These are phyloP conservation scores for Luidia sarsii DNA, from an alignment of 53 echinoderm and acorn worm genomes.

Conservation along the genomic window DNA sequence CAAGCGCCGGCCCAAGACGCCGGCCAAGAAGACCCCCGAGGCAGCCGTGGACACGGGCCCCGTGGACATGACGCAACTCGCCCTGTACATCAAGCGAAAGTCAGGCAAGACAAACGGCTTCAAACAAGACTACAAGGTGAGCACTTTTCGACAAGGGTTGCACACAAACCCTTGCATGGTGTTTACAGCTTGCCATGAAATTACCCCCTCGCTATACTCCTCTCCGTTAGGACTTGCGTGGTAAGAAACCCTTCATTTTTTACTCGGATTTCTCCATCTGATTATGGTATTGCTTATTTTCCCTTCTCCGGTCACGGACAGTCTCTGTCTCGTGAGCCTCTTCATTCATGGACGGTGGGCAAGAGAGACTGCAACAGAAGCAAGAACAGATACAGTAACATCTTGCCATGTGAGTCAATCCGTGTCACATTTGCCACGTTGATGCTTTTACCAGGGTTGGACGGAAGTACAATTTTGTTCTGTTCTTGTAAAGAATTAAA, in stretches of 20 bases:
- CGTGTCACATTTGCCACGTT: not conserved
- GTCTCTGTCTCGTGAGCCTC: not conserved
- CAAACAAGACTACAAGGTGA: conserved; percentile 69
- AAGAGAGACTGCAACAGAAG: conserved; percentile 18
- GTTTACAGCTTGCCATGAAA: not conserved
- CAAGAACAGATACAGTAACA: conserved; percentile 65
- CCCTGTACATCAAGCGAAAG: conserved; percentile 60
- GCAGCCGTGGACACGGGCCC: not conserved
- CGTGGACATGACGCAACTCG: conserved; percentile 55
- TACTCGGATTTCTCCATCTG: too few species aligned
- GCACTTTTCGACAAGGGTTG: not conserved
- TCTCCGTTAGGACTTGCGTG: not conserved
- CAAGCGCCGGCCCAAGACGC: not conserved
- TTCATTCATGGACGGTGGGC: conserved; percentile 8
- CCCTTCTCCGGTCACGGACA: not conserved
- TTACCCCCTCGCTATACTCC: not conserved
- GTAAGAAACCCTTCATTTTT: too few species aligned
- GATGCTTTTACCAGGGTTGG: not conserved
- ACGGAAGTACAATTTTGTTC: not conserved
- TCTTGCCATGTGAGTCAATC: conserved; percentile 45
- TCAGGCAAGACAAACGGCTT: conserved; percentile 54
- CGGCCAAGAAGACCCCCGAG: not conserved
- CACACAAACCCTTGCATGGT: too few species aligned
- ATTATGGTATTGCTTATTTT: not conserved
- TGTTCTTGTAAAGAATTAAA: too few species aligned